A percentile compares a stretch with the other conserved stretches of the same genome.
These are phyloP conservation scores for Blastobasis lacticolella DNA, from an alignment of 2,888 invertebrate genomes.

Conservation along the genomic window DNA sequence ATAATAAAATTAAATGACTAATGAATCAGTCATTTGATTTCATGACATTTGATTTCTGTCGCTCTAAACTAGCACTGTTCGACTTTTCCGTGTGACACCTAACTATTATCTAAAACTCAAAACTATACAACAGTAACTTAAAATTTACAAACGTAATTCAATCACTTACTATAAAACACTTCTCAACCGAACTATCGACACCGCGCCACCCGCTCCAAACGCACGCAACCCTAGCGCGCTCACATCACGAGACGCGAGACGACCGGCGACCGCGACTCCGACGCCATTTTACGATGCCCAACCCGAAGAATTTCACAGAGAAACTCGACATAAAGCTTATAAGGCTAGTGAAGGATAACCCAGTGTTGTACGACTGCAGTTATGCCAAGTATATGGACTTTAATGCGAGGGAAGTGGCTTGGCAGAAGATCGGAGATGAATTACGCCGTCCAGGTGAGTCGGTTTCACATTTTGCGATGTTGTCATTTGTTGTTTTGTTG, in stretches of 20 bases:
- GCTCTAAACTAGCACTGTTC: too few relatives aligned
- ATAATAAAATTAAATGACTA: too few relatives aligned
- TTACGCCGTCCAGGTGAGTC: conserved; percentile 48
- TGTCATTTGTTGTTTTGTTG: conserved; percentile 1
- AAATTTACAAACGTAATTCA: too few relatives aligned
- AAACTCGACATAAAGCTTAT: conserved; percentile 48
- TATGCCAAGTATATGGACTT: conserved; percentile 59
- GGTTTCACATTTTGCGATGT: conserved; percentile 31
- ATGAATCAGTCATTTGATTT: too few relatives aligned
- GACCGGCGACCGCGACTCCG: too few relatives aligned
- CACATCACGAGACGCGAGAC: too few relatives aligned
- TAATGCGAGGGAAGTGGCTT: conserved; percentile 56
- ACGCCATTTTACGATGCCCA: not conserved
- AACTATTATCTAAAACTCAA: too few relatives aligned
- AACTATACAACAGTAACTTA: too few relatives aligned
- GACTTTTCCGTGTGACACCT: too few relatives aligned
- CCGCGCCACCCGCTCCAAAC: conserved; percentile 1
- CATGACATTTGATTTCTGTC: too few relatives aligned
- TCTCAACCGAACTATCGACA: too few relatives aligned
- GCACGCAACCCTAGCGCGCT: not conserved
- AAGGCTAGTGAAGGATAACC: conserved; percentile 41
- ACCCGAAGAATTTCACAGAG: conserved; percentile 35
- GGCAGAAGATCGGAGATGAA: conserved; percentile 65
- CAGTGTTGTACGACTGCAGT: conserved; percentile 50
- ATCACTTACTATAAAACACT: too few relatives aligned